A percentile compares a stretch with the other conserved stretches of the same genome.
phyloP scores from a whole-genome alignment of 92 coral and sea anemone genomes.

The Montipora capitata region DNA sequence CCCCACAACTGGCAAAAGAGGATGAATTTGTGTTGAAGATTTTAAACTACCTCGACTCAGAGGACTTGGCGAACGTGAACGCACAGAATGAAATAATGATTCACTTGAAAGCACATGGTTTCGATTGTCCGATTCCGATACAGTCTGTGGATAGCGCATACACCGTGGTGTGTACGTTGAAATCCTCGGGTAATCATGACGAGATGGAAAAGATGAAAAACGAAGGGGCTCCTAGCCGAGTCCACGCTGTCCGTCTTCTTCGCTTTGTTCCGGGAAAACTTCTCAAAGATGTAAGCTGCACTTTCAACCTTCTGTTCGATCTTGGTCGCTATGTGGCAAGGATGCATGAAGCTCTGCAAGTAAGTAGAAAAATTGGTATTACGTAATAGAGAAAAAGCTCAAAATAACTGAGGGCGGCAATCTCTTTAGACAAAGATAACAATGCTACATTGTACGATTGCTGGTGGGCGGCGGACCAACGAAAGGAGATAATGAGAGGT shows the following conservation, averaged over 20 bases:
- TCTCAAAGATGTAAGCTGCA: slow-evolving; percentile 42
- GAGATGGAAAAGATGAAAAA: not conserved
- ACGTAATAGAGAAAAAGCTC: too few relatives aligned
- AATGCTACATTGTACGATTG: too few relatives aligned
- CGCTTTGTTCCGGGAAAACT: slow-evolving; percentile 70
- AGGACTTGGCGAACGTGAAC: slow-evolving; percentile 48
- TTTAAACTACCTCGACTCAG: slow-evolving; percentile 73
- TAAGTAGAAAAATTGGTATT: not conserved
- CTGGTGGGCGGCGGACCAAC: too few relatives aligned
- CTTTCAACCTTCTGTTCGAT: slow-evolving; percentile 28
- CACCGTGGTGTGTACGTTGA: not conserved
- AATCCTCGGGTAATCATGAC: not conserved
- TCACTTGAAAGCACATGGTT: slow-evolving; percentile 59
- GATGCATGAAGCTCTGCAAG: slow-evolving; percentile 66
- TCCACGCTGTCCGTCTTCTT: slow-evolving; percentile 71
- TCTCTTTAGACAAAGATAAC: too few relatives aligned
- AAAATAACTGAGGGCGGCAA: too few relatives aligned
- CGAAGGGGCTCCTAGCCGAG: not conserved
- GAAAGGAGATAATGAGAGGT: too few relatives aligned
- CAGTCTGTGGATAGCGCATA: slow-evolving; percentile 33
- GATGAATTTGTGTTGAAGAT: slow-evolving; percentile 82
- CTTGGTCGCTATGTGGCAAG: slow-evolving; percentile 70
- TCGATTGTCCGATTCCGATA: slow-evolving; percentile 69
- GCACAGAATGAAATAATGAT: slow-evolving; percentile 73
- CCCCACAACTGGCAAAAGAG: not conserved